Evolutionary conservation across 1,140 invertebrate genomes (phyloP).

Genomic region (Penaeus japonicus): DNA sequence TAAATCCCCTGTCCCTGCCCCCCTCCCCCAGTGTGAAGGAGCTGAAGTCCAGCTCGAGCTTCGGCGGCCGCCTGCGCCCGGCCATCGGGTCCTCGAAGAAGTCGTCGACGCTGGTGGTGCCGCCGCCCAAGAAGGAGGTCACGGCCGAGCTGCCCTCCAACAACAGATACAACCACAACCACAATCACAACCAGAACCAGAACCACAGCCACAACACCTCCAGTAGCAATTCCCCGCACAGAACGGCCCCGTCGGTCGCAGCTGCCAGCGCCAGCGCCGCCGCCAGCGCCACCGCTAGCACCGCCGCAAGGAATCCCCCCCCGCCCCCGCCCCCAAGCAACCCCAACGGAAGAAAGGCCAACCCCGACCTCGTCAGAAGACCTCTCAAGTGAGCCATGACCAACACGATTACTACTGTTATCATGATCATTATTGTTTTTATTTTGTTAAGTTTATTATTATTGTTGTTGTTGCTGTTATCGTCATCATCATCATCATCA

Average conservation of each 20-base stretch:
- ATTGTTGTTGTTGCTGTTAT: too few species aligned
- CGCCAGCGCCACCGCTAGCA: not conserved
- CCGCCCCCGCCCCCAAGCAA: conserved; percentile 38
- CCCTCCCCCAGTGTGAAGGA: conserved; percentile 34
- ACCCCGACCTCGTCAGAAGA: conserved; percentile 31
- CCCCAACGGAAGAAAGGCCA: conserved; percentile 16
- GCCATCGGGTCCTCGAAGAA: conserved; percentile 1
- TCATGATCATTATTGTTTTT: too few species aligned
- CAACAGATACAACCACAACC: conserved; percentile 4
- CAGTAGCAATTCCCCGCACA: conserved; percentile 21
- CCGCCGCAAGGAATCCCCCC: not conserved
- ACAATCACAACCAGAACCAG: not conserved
- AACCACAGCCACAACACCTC: not conserved
- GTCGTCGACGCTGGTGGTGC: conserved; percentile 20
- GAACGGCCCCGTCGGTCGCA: not conserved
- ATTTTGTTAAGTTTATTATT: too few species aligned
- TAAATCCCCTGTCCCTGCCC: too few species aligned
- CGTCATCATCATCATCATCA: too few species aligned
- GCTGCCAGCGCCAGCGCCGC: not conserved
- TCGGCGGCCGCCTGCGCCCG: not conserved
- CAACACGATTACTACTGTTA: too few species aligned
- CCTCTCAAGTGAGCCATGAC: conserved; percentile 41
- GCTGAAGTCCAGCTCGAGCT: conserved; percentile 20
- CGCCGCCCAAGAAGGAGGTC: conserved; percentile 34
- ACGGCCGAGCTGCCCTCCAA: conserved; percentile 19